Conservation (phyloP, 2,113 vertebrate genomes). For the Kryptolebias marmoratus region DNA sequence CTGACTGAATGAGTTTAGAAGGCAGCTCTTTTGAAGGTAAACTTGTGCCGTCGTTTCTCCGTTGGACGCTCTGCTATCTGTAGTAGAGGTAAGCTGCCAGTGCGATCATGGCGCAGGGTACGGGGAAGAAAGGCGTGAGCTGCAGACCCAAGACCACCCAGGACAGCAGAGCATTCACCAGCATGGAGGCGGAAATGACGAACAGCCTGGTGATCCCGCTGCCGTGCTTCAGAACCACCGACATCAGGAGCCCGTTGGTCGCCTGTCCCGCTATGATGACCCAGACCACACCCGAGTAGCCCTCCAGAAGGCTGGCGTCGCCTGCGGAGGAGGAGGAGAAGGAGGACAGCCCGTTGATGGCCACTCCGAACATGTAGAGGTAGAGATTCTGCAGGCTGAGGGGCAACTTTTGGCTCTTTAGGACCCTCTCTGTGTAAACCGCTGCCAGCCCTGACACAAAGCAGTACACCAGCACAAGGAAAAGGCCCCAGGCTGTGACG, state of each 20-base stretch:
- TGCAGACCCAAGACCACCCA: constrained; percentile 85
- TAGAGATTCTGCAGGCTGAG: constrained; percentile 93
- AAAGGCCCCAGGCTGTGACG: constrained; percentile 83
- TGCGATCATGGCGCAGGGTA: constrained; percentile 83
- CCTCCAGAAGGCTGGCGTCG: constrained; percentile 81
- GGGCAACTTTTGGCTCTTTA: constrained; percentile 89
- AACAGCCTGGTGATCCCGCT: constrained; percentile 94
- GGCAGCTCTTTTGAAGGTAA: neutral
- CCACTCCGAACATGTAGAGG: constrained; percentile 90
- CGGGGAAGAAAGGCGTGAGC: constrained; percentile 86
- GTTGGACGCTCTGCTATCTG: constrained; percentile 45
- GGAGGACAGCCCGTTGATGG: constrained; percentile 82
- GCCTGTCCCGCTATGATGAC: constrained; percentile 88
- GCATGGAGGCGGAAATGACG: constrained; percentile 92
- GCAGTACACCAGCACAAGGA: constrained; percentile 86
- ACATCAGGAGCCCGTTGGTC: constrained; percentile 92
- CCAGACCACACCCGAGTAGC: constrained; percentile 85
- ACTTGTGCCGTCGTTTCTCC: neutral
- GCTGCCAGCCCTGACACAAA: constrained; percentile 89
- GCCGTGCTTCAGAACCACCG: constrained; percentile 92
- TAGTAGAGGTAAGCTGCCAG: constrained; percentile 91
- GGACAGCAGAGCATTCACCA: constrained; percentile 89
- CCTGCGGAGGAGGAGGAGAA: constrained; percentile 65
- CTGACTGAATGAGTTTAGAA: neutral
- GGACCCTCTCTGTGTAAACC: constrained; percentile 88